A percentile compares a stretch with the other conserved stretches of the same genome.
phyloP scores from a whole-genome alignment of 2,113 vertebrate species.

The Microtus pennsylvanicus region DNA sequence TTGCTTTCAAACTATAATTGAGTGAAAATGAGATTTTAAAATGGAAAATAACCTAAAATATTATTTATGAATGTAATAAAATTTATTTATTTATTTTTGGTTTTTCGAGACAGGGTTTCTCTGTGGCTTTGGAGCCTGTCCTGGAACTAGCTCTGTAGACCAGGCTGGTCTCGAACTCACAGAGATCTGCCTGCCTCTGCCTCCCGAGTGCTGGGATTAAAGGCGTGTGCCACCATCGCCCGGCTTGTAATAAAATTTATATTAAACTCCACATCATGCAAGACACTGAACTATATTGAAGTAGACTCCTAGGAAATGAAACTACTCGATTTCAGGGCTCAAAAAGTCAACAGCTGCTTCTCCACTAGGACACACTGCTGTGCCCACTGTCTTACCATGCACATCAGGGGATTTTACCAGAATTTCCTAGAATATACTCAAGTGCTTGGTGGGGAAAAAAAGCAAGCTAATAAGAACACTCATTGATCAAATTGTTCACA shows the following conservation, averaged over 20 bases:
- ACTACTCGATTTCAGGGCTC: neutral
- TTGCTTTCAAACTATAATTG: neutral
- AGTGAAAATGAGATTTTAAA: neutral
- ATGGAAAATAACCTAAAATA: neutral
- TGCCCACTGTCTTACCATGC: neutral
- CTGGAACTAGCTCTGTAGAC: no score
- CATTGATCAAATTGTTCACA: conserved; percentile 31
- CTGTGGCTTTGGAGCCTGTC: no score
- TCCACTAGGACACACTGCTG: neutral
- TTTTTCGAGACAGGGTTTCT: no score
- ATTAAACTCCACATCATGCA: neutral
- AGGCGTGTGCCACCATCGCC: no score
- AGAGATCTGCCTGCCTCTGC: no score
- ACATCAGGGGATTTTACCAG: neutral
- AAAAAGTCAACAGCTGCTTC: neutral
- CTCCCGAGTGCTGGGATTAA: no score
- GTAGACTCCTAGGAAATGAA: neutral
- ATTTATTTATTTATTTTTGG: no score
- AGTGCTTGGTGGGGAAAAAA: neutral
- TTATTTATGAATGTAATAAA: neutral
- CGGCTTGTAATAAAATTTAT: neutral
- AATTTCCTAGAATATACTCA: neutral
- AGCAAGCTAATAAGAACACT: neutral
- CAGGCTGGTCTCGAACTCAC: no score
- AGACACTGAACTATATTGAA: neutral